Evolutionary conservation across 1,140 invertebrate genomes (phyloP).

Genomic region (Nasonia vitripennis): DNA sequence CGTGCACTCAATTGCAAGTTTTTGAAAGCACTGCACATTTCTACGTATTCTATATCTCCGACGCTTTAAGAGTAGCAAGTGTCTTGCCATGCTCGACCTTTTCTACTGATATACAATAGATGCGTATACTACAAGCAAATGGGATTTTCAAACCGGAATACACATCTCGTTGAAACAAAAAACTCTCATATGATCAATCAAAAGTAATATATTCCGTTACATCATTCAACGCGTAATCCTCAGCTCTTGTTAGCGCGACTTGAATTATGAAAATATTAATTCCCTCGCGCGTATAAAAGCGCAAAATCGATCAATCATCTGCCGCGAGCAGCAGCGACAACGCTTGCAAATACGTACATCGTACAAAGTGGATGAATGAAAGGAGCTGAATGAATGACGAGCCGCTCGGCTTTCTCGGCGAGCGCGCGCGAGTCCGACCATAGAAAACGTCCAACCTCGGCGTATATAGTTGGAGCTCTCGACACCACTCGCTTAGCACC

Average conservation of each 20-base stretch:
- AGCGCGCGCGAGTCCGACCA: background rate
- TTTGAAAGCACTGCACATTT: too few species aligned
- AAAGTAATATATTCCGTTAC: too few species aligned
- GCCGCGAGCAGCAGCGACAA: background rate
- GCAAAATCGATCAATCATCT: background rate
- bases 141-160: too few species aligned
- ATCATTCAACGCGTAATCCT: background rate
- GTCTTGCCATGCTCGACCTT: too few species aligned
- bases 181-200: too few species aligned
- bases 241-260: background rate
- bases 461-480: background rate
- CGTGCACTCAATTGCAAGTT: too few species aligned
- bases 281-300: background rate
- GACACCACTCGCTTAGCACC: background rate
- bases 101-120: too few species aligned
- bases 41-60: too few species aligned
- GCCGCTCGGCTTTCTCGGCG: background rate
- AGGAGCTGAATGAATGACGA: constrained; percentile 10
- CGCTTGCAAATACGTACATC: background rate
- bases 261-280: background rate
- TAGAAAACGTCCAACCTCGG: background rate
- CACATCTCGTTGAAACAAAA: too few species aligned
- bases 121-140: too few species aligned
- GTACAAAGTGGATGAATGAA: background rate
- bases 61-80: too few species aligned